A percentile compares a stretch with the other conserved stretches of the same genome.
Conservation (phyloP, 1,140 invertebrate genomes). For the Eumeta japonica region DNA sequence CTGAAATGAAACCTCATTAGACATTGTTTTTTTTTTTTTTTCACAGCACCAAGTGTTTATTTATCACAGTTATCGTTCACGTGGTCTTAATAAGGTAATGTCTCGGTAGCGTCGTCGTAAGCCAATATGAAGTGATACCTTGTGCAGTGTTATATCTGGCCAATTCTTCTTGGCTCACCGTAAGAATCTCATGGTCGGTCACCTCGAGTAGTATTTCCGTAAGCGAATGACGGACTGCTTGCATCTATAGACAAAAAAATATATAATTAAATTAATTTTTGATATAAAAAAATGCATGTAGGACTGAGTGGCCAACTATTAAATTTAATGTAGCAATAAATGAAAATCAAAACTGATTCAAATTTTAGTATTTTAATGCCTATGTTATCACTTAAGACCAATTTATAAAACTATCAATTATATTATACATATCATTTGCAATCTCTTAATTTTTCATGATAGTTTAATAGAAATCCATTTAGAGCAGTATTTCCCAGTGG, state of each 20-base stretch:
- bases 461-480: no score
- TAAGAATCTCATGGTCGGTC: constrained; percentile 84
- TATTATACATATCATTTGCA: no score
- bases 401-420: no score
- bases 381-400: no score
- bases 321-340: no score
- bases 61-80: constrained; percentile 14
- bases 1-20: constrained; percentile 55
- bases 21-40: constrained; percentile 28
- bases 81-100: neutral
- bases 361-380: no score
- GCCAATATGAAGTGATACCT: constrained; percentile 50
- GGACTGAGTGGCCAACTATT: no score
- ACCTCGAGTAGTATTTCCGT: constrained; percentile 93
- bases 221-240: constrained; percentile 79
- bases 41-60: constrained; percentile 15
- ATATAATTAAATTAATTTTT: constrained; percentile 1
- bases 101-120: constrained; percentile 22
- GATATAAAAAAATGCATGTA: no score
- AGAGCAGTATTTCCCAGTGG: no score
- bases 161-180: constrained; percentile 73
- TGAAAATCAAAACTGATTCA: constrained; percentile 2
- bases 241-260: constrained; percentile 67
- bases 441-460: no score
- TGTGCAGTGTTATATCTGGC: constrained; percentile 52